These are phyloP conservation scores for Meriones unguiculatus DNA, from an alignment of 2,113 vertebrate genomes.

Conservation along the genomic window DNA sequence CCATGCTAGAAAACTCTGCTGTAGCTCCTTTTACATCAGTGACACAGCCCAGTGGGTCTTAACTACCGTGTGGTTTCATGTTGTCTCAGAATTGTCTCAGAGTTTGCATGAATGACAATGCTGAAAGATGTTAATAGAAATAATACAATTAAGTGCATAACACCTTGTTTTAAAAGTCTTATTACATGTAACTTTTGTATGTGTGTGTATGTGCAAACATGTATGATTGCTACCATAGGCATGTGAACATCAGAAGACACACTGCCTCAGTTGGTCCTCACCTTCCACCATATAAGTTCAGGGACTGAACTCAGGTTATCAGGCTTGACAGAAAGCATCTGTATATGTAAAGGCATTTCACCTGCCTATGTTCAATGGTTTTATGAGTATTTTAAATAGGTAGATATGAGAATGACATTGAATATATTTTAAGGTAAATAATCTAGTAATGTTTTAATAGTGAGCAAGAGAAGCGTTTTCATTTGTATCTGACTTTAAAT, in stretches of 20 bases:
- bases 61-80: neutral
- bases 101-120: neutral
- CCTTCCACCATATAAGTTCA: too few species aligned
- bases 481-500: neutral
- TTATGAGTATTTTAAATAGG: neutral
- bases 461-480: neutral
- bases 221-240: too few species aligned
- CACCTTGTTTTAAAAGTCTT: too few species aligned
- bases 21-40: neutral
- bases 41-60: neutral
- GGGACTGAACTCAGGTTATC: neutral
- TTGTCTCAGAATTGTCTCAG: neutral
- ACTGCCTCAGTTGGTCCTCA: neutral
- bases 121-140: neutral
- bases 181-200: neutral
- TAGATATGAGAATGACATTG: neutral
- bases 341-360: neutral
- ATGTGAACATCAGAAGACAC: neutral
- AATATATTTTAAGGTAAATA: neutral
- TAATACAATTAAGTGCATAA: neutral
- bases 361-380: neutral
- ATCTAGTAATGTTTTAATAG: neutral
- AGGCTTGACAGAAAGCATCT: neutral
- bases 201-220: too few species aligned
- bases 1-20: neutral